Evolutionary conservation across 2,888 invertebrate genomes (phyloP).

Genomic region (Anthrax anthrax): DNA sequence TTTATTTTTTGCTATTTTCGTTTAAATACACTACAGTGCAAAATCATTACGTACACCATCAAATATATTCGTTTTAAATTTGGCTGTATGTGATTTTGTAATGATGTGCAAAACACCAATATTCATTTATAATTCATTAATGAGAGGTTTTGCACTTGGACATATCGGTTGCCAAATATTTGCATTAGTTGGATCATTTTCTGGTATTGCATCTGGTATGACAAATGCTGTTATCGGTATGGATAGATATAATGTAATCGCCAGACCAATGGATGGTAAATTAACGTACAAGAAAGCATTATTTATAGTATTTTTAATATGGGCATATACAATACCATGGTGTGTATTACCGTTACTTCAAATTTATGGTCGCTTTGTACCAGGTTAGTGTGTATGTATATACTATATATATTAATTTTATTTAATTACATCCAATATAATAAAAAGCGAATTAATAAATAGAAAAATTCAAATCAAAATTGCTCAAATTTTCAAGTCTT

Average conservation of each 20-base stretch:
- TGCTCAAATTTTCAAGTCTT: too few species aligned
- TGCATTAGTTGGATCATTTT: slow-evolving; percentile 56
- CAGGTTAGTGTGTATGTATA: slow-evolving; percentile 42
- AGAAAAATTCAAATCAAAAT: too few species aligned
- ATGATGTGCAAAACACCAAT: slow-evolving; percentile 80
- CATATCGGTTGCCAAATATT: slow-evolving; percentile 62
- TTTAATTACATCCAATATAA: background rate
- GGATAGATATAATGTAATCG: slow-evolving; percentile 62
- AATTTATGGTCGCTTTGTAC: slow-evolving; percentile 71
- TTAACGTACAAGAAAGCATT: slow-evolving; percentile 62
- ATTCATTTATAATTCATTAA: slow-evolving; percentile 70
- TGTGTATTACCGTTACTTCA: slow-evolving; percentile 61
- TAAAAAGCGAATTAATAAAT: too few species aligned
- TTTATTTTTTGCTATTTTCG: background rate
- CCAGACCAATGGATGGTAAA: slow-evolving; percentile 66
- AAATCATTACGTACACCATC: slow-evolving; percentile 43
- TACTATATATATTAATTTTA: slow-evolving; percentile 5
- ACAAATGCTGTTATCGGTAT: slow-evolving; percentile 77
- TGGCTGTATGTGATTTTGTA: slow-evolving; percentile 66
- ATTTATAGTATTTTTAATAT: slow-evolving; percentile 54
- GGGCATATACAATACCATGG: slow-evolving; percentile 70
- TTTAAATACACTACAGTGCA: slow-evolving; percentile 16
- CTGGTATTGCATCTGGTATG: slow-evolving; percentile 64
- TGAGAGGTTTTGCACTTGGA: slow-evolving; percentile 61
- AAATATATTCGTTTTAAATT: slow-evolving; percentile 67